Base-by-base conservation (phyloP, 2,888 invertebrate species). In the Papilio gigon region DNA sequence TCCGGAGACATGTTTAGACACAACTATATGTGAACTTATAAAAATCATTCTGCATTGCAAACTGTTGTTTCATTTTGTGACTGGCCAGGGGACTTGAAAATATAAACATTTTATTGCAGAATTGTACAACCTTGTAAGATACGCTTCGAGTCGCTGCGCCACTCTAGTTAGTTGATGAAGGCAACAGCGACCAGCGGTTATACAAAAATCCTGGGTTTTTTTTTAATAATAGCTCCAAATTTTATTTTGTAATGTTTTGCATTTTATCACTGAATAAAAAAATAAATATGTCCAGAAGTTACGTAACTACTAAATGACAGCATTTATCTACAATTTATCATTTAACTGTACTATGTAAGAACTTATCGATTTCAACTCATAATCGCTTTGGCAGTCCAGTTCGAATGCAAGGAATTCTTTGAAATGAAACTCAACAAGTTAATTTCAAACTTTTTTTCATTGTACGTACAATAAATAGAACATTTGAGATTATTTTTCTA, bases 1-100 rank as follows among this genome's bases (percentile, higher is more conserved):
- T 85, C 81, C 83, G 84, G 73, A 84, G 78, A 82, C 80, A 80
- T 80, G 79, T 84, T 84, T 85, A 84, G 82, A 87, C 85, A 87
- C 86, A 75, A 74, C 74, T 82, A 87, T 88, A 87, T 90, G 88
- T 88, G 85, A 89, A 88, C 83, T 82, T 85, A 87, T 84, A 84
- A 86, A 89, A 88, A 88, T 80, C 84, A 86, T 86, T 78, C 83
- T 84, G 82, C 77, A 79, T 71, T 76, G 70, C 50, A 58, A 11
- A n/a, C 70, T 35, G 50, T 59, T 68, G 30, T 68, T 68, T 68
- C 47, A 65, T 70, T 65, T 56, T n/a, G n/a, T n/a, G n/a, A n/a
- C n/a, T n/a, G n/a, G n/a, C n/a, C n/a, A n/a, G n/a, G n/a, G n/a
- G n/a, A n/a, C n/a, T n/a, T n/a, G n/a, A n/a, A n/a, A n/a, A n/a